A percentile compares a stretch with the other conserved stretches of the same genome.
phyloP scores from a whole-genome alignment of 2,797 vertebrate genomes.

The Chaetophractus vellerosus region DNA sequence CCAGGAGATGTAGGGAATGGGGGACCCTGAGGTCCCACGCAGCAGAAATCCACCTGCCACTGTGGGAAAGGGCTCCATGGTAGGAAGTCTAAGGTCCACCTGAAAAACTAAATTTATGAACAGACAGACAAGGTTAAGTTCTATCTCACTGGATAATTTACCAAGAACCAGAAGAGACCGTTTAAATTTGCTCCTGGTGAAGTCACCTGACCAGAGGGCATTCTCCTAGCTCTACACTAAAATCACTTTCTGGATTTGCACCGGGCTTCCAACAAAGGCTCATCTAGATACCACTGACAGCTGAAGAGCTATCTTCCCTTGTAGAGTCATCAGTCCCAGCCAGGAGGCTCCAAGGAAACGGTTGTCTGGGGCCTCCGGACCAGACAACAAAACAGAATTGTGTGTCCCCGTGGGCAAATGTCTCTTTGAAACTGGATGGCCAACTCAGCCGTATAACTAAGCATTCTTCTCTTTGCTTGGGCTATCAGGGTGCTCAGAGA shows the following conservation, averaged over 20 bases:
- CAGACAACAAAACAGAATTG: not conserved
- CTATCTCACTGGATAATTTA: not conserved
- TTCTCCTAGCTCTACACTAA: not conserved
- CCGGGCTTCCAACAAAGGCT: not conserved
- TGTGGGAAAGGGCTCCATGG: not conserved
- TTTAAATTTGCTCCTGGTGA: not conserved
- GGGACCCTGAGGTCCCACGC: too few species aligned
- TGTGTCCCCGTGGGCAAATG: not conserved
- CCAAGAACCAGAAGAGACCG: not conserved
- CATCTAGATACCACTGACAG: not conserved
- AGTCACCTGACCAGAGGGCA: not conserved
- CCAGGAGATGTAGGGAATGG: too few species aligned
- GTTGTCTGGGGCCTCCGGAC: not conserved
- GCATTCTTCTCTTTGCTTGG: not conserved
- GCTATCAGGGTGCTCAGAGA: not conserved
- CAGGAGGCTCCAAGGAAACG: not conserved
- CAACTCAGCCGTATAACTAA: not conserved
- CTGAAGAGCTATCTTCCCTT: not conserved
- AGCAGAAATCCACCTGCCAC: too few species aligned
- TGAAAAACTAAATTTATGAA: constrained; percentile 23
- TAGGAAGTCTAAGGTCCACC: not conserved
- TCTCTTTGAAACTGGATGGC: not conserved
- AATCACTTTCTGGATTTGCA: not conserved
- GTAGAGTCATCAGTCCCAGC: not conserved
- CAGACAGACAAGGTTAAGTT: not conserved